Base-by-base conservation (phyloP, 23 tunicate species). In the Styela plicata region DNA sequence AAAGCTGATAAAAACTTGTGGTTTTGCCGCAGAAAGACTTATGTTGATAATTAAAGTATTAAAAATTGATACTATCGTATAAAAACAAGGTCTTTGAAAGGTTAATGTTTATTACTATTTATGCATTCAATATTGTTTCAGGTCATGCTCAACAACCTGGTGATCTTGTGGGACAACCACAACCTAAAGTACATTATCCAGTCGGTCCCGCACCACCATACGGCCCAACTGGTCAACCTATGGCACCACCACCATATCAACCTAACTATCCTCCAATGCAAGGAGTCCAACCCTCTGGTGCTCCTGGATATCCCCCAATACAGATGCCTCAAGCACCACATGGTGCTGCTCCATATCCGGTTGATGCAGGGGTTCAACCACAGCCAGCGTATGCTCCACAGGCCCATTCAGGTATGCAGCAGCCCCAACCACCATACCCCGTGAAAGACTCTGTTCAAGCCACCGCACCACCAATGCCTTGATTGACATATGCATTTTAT, bases 381-480 rank as follows among this genome's bases (percentile, higher is more conserved):
- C 57, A 44, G 13, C 57, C 57, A 44, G 57, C 57, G 7, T 44
- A 44, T 44, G 57, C 57, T 44, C 57, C 57, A 7, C 57, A 44
- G 13, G 10, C 7, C 7, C 57, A 44, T 13, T 13, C 13, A 44
- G 57, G 13, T 7, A 44, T 44, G 57, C 57, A 44, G 57, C 57
- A 44, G 57, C 57, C 57, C 7, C 57, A 44, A 13, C 57, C 7
- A 5, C 57, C 7, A 44, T 44, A 44, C 13, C 57, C 57, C 57
- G 13, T 13, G 10, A 44, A 71, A 71, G 34, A 71, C 17, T n/a
- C 34, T 3, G 23, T 71, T 34, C 77, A 71, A 71, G 77, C 77
- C 3, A 18, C 77, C 29, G 77, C 77, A 33, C 77, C 77, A 21
- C 77, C 77, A 10, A 66, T 66, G 70, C 13, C 57, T 44, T 44